Conservation (phyloP, 1,140 invertebrate genomes). For the Drosophila repleta region DNA sequence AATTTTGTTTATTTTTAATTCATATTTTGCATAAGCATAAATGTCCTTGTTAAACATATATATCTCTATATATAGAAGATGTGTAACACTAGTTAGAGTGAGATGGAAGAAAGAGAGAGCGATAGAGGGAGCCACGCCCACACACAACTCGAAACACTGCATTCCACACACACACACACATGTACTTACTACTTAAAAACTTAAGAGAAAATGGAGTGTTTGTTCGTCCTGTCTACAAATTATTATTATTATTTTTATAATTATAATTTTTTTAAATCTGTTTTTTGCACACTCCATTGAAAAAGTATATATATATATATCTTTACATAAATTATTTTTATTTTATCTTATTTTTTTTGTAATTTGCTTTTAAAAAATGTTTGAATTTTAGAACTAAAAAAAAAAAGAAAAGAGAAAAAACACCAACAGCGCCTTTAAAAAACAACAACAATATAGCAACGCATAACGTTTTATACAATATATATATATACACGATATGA, state of each 20-base stretch:
- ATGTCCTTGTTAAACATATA: slow-evolving; percentile 64
- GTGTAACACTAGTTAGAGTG: slow-evolving; percentile 62
- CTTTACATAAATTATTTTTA: slow-evolving; percentile 23
- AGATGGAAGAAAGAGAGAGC: slow-evolving; percentile 16
- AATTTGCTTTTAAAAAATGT: slow-evolving; percentile 22
- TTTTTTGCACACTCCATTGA: slow-evolving; percentile 46
- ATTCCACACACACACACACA: slow-evolving; percentile 34
- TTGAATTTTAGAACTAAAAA: slow-evolving; percentile 18
- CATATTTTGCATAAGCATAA: slow-evolving; percentile 44
- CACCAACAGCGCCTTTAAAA: slow-evolving; percentile 76
- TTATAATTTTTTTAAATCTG: slow-evolving; percentile 39
- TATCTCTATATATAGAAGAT: slow-evolving; percentile 22
- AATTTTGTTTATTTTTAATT: slow-evolving; percentile 52
- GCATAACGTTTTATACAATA: slow-evolving; percentile 52
- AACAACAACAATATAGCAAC: slow-evolving; percentile 44
- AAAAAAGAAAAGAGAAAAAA: slow-evolving; percentile 40
- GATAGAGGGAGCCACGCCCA: slow-evolving; percentile 5
- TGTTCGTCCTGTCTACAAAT: slow-evolving; percentile 21
- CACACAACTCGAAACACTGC: slow-evolving; percentile 63
- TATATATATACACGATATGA: slow-evolving; percentile 11
- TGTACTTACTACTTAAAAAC: slow-evolving; percentile 36
- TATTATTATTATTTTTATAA: slow-evolving; percentile 25
- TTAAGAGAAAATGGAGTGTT: slow-evolving; percentile 18
- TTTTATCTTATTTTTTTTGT: slow-evolving; percentile 51
- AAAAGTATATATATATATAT: slow-evolving; percentile 23